These are phyloP conservation scores for Pomacea canaliculata DNA, from an alignment of 2,888 invertebrate genomes.

Conservation along the genomic window DNA sequence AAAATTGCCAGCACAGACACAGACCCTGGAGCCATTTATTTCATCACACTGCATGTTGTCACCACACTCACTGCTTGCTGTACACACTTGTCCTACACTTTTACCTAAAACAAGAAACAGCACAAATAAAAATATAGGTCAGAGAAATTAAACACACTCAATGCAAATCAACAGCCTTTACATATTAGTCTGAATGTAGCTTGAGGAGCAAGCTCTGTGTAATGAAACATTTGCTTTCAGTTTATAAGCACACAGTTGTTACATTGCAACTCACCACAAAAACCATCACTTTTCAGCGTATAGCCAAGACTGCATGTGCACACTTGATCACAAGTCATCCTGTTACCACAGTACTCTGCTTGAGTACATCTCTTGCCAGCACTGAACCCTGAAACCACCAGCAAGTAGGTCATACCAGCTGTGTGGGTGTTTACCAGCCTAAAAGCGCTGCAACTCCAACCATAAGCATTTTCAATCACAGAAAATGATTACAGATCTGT, in stretches of 20 bases:
- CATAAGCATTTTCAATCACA: too few relatives aligned
- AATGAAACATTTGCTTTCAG: too few relatives aligned
- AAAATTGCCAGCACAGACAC: not conserved
- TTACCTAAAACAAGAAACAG: not conserved
- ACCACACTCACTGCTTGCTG: not conserved
- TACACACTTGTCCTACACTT: not conserved
- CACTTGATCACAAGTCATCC: not conserved
- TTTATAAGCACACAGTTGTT: too few relatives aligned
- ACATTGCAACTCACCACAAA: not conserved
- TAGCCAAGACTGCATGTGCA: not conserved
- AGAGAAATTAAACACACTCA: too few relatives aligned
- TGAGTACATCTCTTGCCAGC: not conserved
- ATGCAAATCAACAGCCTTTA: too few relatives aligned
- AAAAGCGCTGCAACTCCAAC: too few relatives aligned
- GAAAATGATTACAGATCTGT: too few relatives aligned
- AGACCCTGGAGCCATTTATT: not conserved
- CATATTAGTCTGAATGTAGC: too few relatives aligned
- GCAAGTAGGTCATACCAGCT: too few relatives aligned
- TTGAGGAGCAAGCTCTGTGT: too few relatives aligned
- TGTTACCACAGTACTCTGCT: not conserved
- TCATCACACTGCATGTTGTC: not conserved
- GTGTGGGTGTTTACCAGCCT: too few relatives aligned
- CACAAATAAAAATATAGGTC: not conserved
- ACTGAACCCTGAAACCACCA: not conserved
- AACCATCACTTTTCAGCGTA: not conserved